phyloP scores from a whole-genome alignment of 92 coral and sea anemone species.

The Nematostella vectensis region DNA sequence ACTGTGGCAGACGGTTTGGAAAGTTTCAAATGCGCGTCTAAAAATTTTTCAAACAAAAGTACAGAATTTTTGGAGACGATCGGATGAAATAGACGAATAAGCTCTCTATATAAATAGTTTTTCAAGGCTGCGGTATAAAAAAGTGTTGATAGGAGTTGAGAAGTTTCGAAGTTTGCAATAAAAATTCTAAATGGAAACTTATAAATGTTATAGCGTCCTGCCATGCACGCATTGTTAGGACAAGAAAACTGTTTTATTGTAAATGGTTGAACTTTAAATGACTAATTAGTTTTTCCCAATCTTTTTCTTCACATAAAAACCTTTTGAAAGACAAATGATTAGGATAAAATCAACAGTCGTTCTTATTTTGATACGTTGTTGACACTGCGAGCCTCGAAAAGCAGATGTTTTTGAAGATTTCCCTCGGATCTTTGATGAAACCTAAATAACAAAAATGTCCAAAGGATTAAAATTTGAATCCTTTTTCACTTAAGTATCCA shows the following conservation, averaged over 20 bases:
- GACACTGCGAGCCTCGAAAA: slow-evolving; percentile 7
- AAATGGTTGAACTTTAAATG: slow-evolving; percentile 5
- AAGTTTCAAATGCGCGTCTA: not conserved
- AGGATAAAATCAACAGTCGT: slow-evolving; percentile 13
- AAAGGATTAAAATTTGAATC: no score
- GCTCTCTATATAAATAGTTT: no score
- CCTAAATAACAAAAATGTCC: no score
- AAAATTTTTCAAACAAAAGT: no score
- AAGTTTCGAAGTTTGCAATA: not conserved
- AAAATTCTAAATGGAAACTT: slow-evolving; percentile 1
- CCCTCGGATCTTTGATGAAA: no score
- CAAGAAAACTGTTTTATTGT: slow-evolving; percentile 2
- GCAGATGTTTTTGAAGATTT: slow-evolving; percentile 32
- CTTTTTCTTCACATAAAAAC: slow-evolving; percentile 12
- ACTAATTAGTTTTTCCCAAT: slow-evolving; percentile 2
- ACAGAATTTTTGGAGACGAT: not conserved
- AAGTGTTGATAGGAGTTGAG: no score
- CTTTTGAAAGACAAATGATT: slow-evolving; percentile 22
- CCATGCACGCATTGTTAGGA: slow-evolving; percentile 10
- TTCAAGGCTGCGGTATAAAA: no score
- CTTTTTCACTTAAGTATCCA: no score
- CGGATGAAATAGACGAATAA: not conserved
- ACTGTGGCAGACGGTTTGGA: not conserved
- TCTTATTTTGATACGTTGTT: slow-evolving; percentile 7
- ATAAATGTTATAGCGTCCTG: not conserved